phyloP scores from a whole-genome alignment of 2,797 vertebrate species.

The Xenentodon cancila region DNA sequence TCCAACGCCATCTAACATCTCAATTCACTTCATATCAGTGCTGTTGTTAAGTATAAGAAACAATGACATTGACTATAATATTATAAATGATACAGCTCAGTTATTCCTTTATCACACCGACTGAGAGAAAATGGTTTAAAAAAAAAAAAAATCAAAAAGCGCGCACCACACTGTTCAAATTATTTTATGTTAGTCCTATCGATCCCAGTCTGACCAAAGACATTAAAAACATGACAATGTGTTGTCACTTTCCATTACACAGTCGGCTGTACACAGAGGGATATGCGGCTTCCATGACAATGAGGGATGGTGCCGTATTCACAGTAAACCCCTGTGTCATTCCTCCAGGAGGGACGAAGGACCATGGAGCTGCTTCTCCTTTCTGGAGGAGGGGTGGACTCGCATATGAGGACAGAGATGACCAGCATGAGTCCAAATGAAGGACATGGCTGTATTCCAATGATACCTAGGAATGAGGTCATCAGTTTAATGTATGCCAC shows the following conservation, averaged over 20 bases:
- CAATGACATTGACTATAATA: too few species aligned
- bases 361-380: slow-evolving; percentile 21
- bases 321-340: slow-evolving; percentile 67
- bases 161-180: slow-evolving; percentile 36
- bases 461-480: slow-evolving; percentile 43
- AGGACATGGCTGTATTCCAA: slow-evolving; percentile 28
- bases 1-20: slow-evolving; percentile 12
- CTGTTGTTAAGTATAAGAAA: background rate
- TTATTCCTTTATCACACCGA: slow-evolving; percentile 20
- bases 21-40: slow-evolving; percentile 6
- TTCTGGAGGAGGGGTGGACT: slow-evolving; percentile 19
- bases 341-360: slow-evolving; percentile 48
- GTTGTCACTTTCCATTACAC: slow-evolving; percentile 79
- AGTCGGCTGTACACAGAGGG: slow-evolving; percentile 59
- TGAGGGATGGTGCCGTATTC: slow-evolving; percentile 65
- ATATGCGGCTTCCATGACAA: slow-evolving; percentile 56
- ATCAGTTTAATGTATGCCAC: slow-evolving; percentile 27
- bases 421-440: slow-evolving; percentile 34
- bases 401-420: slow-evolving; percentile 42
- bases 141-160: slow-evolving; percentile 24
- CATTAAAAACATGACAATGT: slow-evolving; percentile 64
- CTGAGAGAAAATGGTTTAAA: background rate
- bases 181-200: slow-evolving; percentile 30
- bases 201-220: slow-evolving; percentile 60
- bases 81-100: slow-evolving; percentile 33